Evolutionary conservation across 2,888 invertebrate species (phyloP), one percentile per base, ranked within the genome.

Genomic region (Malthinus seriepunctatus): DNA sequence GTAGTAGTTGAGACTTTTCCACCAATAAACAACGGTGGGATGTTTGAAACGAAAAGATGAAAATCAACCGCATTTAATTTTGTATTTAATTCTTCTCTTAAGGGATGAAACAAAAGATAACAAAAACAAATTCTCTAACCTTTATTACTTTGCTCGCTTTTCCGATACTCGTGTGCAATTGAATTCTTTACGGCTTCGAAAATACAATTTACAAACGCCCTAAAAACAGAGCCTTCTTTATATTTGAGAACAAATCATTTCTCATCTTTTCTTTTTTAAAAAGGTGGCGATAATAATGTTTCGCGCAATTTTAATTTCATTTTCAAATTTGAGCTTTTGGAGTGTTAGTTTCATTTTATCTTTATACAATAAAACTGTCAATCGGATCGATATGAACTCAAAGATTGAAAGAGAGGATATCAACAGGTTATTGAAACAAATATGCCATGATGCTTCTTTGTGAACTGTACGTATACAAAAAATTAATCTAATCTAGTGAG

Each of bases 181-280:
- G 39, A 42, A 42, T 42, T 42, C 15, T 42, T 42, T 15, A 42
- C 15, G 10, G 15, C 12, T n/a, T 42, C 12, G 15, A 42, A 42
- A 42, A 42, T 42, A 42, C 39, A 15, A 42, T 42, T 42, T 42
- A 42, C 23, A 42, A 42, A 42, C 39, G 12, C 14, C n/a, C 23
- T 23, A 23, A 23, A 23, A 23, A 23, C 23, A 23, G 23, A 23
- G 23, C 23, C 23, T 23, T 2, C 23, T 5, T 23, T 23, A 23
- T 23, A 23, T 23, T 23, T 23, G 23, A 23, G 2, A 23, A 23
- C 3, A 23, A 23, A 23, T 23, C 2, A 23, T 23, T 23, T 23
- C 5, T n/a, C n/a, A n/a, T n/a, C n/a, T n/a, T n/a, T n/a, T n/a
- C n/a, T n/a, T n/a, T n/a, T n/a, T n/a, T n/a, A n/a, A n/a, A n/a